Evolutionary conservation across 2,113 vertebrate genomes (phyloP).

Genomic region (Bombycilla garrulus): DNA sequence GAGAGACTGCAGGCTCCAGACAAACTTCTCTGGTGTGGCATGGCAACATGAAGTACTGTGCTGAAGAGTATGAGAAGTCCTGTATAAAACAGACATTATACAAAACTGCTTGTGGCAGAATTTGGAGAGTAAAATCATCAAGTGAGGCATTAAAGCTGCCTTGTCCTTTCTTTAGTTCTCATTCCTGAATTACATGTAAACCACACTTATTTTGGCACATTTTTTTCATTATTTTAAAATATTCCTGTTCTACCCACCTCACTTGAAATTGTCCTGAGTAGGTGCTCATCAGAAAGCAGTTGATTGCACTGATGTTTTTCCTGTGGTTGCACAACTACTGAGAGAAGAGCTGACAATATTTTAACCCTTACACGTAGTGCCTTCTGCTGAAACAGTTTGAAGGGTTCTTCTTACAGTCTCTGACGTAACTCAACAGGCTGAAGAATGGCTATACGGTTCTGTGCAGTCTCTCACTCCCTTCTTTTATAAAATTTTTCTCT

Average conservation of each 20-base stretch:
- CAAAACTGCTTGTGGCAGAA: background rate
- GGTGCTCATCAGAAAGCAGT: background rate
- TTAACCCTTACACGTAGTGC: background rate
- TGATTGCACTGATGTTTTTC: background rate
- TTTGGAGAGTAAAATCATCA: background rate
- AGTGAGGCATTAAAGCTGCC: background rate
- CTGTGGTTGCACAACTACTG: background rate
- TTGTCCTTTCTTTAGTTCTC: background rate
- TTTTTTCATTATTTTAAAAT: background rate
- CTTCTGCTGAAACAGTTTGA: background rate
- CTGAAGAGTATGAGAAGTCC: background rate
- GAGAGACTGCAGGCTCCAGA: background rate
- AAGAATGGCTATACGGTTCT: background rate
- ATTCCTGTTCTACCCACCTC: background rate
- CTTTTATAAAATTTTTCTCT: background rate
- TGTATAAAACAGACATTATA: background rate
- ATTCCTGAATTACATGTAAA: background rate
- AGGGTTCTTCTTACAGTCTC: background rate
- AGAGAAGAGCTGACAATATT: background rate
- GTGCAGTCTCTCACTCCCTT: background rate
- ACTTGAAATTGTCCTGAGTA: background rate
- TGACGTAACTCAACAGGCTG: background rate
- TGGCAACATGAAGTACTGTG: background rate
- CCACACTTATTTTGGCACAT: no score
- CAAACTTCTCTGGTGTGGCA: background rate